Evolutionary conservation across 2,797 vertebrate species (phyloP).

Genomic region (Cichlasoma orientale): DNA sequence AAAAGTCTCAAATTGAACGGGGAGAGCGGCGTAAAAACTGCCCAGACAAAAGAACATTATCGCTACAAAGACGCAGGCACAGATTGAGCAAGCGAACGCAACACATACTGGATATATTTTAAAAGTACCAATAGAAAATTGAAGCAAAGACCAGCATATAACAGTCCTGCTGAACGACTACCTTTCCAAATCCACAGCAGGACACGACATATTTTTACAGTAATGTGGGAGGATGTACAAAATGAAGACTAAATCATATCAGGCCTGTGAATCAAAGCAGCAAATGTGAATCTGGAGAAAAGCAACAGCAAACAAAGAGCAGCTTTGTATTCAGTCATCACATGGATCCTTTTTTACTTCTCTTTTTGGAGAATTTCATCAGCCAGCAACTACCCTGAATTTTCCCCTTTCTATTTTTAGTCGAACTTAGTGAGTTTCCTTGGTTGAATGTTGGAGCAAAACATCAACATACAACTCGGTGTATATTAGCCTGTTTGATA

Average conservation of each 20-base stretch:
- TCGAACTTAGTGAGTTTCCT: not conserved
- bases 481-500: constrained; percentile 2
- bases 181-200: not conserved
- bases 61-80: not conserved
- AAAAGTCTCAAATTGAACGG: not conserved
- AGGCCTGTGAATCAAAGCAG: not conserved
- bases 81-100: not conserved
- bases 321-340: constrained; percentile 39
- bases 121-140: not conserved
- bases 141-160: constrained; percentile 12
- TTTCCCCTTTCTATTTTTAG: not conserved
- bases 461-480: not conserved
- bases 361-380: not conserved
- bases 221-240: not conserved
- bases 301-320: constrained; percentile 43
- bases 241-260: not conserved
- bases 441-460: not conserved
- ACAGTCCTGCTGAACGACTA: not conserved
- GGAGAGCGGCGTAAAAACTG: not conserved
- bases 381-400: not conserved
- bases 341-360: constrained; percentile 9
- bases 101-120: not conserved
- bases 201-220: not conserved
- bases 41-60: not conserved
- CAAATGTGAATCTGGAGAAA: not conserved